Evolutionary conservation across 1,140 invertebrate species (phyloP).

Genomic region (Chelonus insularis): DNA sequence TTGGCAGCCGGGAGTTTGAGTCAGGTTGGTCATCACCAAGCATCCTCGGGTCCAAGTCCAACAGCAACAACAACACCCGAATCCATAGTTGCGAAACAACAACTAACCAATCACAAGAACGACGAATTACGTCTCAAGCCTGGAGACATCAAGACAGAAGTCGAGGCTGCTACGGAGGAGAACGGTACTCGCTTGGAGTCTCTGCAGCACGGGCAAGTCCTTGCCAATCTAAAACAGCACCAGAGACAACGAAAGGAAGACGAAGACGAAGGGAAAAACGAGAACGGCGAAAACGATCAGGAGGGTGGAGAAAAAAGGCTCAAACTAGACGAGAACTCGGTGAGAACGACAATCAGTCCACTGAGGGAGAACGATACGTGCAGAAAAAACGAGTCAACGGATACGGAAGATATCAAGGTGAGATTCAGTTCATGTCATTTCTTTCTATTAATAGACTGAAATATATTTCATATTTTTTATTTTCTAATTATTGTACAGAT

Average conservation of each 20-base stretch:
- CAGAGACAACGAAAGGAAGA: conserved; percentile 13
- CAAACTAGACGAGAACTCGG: conserved; percentile 40
- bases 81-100: conserved; percentile 8
- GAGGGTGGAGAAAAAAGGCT: conserved; percentile 39
- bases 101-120: conserved; percentile 36
- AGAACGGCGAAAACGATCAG: conserved; percentile 6
- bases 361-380: conserved; percentile 45
- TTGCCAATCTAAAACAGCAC: conserved; percentile 15
- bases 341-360: conserved; percentile 32
- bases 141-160: conserved; percentile 28
- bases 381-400: conserved; percentile 41
- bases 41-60: conserved; percentile 31
- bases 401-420: conserved; percentile 54
- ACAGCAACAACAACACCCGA: conserved; percentile 38
- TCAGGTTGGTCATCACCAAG: conserved; percentile 30
- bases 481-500: too few species aligned
- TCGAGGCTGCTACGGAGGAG: conserved; percentile 27
- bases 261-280: conserved; percentile 44
- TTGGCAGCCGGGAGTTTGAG: conserved; percentile 21
- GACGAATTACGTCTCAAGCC: conserved; percentile 6
- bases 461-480: neutral
- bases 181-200: conserved; percentile 20
- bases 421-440: neutral
- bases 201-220: conserved; percentile 19
- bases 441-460: neutral